A percentile compares a stretch with the other conserved stretches of the same genome.
These are phyloP conservation scores for Tyto alba DNA, from an alignment of 2,113 vertebrate species.

Conservation along the genomic window DNA sequence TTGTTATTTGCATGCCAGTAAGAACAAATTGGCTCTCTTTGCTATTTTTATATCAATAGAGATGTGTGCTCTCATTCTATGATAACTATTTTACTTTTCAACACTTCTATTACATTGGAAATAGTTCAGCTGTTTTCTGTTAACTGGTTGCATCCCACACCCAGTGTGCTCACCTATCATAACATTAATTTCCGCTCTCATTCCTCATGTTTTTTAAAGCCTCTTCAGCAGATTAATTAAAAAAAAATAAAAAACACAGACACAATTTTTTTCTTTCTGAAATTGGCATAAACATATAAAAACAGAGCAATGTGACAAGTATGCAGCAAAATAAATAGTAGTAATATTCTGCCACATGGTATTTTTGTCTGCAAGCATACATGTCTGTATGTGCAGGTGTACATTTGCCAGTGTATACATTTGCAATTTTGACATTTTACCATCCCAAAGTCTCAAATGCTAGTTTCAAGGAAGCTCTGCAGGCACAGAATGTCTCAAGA, in stretches of 20 bases:
- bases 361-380: neutral
- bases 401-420: neutral
- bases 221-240: neutral
- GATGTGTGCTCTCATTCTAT: neutral
- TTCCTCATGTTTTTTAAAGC: neutral
- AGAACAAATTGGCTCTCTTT: neutral
- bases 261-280: neutral
- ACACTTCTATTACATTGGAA: neutral
- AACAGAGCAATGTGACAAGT: neutral
- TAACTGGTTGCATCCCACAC: neutral
- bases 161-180: neutral
- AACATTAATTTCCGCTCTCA: neutral
- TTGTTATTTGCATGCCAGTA: neutral
- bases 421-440: neutral
- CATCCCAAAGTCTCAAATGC: neutral
- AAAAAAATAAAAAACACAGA: neutral
- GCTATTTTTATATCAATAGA: neutral
- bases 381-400: accelerated
- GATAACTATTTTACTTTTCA: neutral
- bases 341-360: neutral
- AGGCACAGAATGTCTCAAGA: neutral
- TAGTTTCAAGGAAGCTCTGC: neutral
- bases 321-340: neutral
- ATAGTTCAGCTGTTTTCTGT: neutral
- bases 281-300: neutral